Evolutionary conservation across 2,113 vertebrate species (phyloP).

Genomic region (Limanda limanda): DNA sequence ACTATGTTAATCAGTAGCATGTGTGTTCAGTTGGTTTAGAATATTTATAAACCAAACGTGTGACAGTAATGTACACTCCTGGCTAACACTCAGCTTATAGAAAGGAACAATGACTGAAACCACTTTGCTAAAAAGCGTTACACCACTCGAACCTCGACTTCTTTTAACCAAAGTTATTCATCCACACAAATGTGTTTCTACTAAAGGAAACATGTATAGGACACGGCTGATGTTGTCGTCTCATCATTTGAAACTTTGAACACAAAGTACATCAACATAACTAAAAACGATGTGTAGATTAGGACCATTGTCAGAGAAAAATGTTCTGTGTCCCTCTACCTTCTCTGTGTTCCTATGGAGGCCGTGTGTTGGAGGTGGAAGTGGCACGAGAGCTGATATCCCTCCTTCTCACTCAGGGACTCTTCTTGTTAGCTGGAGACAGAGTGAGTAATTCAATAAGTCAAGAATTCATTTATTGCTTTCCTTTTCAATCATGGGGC

Average conservation of each 20-base stretch:
- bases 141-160: constrained; percentile 8
- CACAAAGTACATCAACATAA: constrained; percentile 1
- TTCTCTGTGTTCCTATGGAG: constrained; percentile 67
- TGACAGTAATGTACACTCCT: constrained; percentile 90
- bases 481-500: constrained; percentile 82
- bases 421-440: constrained; percentile 77
- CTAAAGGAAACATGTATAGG: constrained; percentile 44
- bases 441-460: constrained; percentile 85
- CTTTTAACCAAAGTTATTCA: constrained; percentile 1
- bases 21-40: constrained; percentile 14
- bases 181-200: constrained; percentile 28
- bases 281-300: neutral
- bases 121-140: constrained; percentile 8
- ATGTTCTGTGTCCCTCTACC: constrained; percentile 57
- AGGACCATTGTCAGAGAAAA: constrained; percentile 40
- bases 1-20: neutral
- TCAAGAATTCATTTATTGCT: constrained; percentile 85
- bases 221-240: constrained; percentile 1
- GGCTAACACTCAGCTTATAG: constrained; percentile 80
- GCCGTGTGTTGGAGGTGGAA: constrained; percentile 72
- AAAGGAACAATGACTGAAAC: constrained; percentile 31
- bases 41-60: constrained; percentile 80
- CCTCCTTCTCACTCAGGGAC: constrained; percentile 78
- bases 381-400: constrained; percentile 68
- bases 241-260: neutral